Evolutionary conservation across 2,888 invertebrate species (phyloP).

Genomic region (Furcula furcula): DNA sequence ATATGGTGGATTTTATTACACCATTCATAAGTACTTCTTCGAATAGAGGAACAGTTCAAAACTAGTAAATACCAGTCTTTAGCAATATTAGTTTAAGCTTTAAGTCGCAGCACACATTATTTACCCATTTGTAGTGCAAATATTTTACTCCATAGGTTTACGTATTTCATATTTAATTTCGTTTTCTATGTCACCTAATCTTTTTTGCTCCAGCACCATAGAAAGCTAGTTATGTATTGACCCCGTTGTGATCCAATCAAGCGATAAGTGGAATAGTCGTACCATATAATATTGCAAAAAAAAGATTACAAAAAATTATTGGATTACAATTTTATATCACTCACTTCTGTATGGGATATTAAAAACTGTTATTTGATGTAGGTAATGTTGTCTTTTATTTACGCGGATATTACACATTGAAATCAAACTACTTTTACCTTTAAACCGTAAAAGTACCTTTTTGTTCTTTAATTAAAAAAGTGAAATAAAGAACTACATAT

Average conservation of each 20-base stretch:
- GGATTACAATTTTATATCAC: no score
- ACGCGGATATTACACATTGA: no score
- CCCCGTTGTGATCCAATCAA: conserved; percentile 14
- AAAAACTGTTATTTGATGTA: no score
- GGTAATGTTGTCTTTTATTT: no score
- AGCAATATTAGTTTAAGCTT: conserved; percentile 50
- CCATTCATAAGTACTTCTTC: conserved; percentile 14
- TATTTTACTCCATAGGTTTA: conserved; percentile 47
- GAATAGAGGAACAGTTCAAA: not conserved
- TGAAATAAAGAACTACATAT: conserved; percentile 2
- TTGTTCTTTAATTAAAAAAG: conserved; percentile 14
- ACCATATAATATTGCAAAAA: no score
- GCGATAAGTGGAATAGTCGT: no score
- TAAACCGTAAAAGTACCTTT: no score
- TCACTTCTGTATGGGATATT: no score
- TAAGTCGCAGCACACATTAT: conserved; percentile 41
- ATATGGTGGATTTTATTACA: conserved; percentile 20
- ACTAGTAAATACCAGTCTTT: conserved; percentile 23
- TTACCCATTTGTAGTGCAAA: conserved; percentile 65
- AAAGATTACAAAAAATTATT: no score
- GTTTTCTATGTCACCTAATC: conserved; percentile 35
- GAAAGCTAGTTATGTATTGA: conserved; percentile 43
- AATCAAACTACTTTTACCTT: no score
- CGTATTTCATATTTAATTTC: conserved; percentile 50
- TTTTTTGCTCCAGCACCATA: no score